Evolutionary conservation across 1,140 invertebrate species (phyloP).

Genomic region (Bombus terrestris): DNA sequence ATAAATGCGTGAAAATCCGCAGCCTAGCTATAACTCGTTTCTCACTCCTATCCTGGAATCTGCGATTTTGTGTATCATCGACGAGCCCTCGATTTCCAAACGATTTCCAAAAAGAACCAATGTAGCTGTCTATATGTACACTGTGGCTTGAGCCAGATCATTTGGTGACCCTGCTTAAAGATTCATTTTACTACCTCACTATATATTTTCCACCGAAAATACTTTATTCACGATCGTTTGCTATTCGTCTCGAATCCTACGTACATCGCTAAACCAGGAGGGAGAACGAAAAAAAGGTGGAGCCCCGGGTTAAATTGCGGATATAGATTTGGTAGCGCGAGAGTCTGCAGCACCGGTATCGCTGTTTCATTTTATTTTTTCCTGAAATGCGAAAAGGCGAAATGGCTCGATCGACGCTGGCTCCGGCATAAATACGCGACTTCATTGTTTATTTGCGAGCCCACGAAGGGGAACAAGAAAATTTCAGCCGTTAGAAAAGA

Average conservation of each 20-base stretch:
- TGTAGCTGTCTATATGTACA: too few relatives aligned
- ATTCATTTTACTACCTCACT: background rate
- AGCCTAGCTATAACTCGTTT: too few relatives aligned
- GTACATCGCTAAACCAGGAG: background rate
- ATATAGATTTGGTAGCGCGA: background rate
- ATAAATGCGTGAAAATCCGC: too few relatives aligned
- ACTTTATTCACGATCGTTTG: background rate
- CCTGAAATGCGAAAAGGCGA: background rate
- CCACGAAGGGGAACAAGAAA: constrained; percentile 47
- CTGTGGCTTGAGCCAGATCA: too few relatives aligned
- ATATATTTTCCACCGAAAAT: background rate
- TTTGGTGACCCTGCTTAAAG: background rate
- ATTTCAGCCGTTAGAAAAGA: constrained; percentile 42
- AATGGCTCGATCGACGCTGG: constrained; percentile 8
- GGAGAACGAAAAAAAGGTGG: background rate
- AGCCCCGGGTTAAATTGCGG: background rate
- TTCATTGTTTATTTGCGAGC: constrained; percentile 58
- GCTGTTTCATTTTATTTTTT: background rate
- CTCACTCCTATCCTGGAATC: too few relatives aligned
- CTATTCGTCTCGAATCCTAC: constrained; percentile 26
- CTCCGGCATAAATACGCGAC: constrained; percentile 49
- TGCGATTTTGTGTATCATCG: too few relatives aligned
- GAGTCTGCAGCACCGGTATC: background rate
- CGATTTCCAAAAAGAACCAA: too few relatives aligned
- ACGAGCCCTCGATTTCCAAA: too few relatives aligned